phyloP scores from a whole-genome alignment of 2,797 vertebrate species.

The Betta splendens region DNA sequence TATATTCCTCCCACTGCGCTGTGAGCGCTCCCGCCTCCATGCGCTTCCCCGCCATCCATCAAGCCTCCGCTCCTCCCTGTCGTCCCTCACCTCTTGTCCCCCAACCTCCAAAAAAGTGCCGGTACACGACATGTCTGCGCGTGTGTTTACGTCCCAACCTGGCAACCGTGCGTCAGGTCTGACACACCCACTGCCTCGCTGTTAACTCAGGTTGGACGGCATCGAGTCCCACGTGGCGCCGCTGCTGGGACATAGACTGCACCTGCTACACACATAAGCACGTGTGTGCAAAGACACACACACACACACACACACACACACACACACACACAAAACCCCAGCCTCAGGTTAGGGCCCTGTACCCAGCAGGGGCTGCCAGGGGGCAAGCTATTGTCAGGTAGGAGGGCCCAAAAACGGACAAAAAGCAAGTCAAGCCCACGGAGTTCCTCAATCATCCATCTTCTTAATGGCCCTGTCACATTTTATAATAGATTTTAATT shows the following conservation, averaged over 20 bases:
- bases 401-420: constrained; percentile 50
- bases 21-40: constrained; percentile 15
- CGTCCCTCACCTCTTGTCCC: constrained; percentile 62
- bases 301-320: background rate
- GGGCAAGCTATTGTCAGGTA: constrained; percentile 47
- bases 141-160: background rate
- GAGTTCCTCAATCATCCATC: constrained; percentile 61
- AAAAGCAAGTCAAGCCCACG: constrained; percentile 50
- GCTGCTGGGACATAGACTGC: constrained; percentile 6
- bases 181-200: background rate
- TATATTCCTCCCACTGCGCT: constrained; percentile 58
- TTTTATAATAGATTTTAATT: constrained; percentile 78
- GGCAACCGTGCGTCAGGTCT: background rate
- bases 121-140: constrained; percentile 7
- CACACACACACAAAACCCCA: constrained; percentile 9
- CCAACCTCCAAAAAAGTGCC: constrained; percentile 40
- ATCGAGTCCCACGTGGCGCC: background rate
- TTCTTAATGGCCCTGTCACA: constrained; percentile 76
- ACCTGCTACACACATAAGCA: constrained; percentile 3
- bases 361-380: constrained; percentile 45
- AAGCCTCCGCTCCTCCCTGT: constrained; percentile 34
- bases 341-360: constrained; percentile 38
- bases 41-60: constrained; percentile 60
- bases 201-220: background rate
- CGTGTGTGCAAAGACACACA: too few species aligned